These are phyloP conservation scores for Pterobdella sp. DNA, from an alignment of 2,888 invertebrate genomes.

Conservation along the genomic window DNA sequence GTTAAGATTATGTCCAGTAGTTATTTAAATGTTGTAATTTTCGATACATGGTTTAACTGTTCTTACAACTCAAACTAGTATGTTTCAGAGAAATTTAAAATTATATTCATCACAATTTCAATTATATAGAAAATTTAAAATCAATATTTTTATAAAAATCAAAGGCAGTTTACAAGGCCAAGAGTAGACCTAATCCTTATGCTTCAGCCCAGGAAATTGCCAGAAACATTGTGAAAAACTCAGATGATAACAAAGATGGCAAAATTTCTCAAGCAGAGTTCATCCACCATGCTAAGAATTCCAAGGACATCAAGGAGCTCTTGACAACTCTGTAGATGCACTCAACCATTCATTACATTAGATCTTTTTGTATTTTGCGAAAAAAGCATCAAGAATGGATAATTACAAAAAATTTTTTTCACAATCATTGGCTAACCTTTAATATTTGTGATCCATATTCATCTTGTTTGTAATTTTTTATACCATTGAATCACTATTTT, in stretches of 20 bases:
- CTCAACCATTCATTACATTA: too few relatives aligned
- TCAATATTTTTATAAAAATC: not conserved
- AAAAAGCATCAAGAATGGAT: too few relatives aligned
- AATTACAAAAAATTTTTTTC: too few relatives aligned
- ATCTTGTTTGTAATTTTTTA: too few relatives aligned
- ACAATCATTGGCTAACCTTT: too few relatives aligned
- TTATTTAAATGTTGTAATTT: not conserved
- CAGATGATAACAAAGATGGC: constrained; percentile 28
- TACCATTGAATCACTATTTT: too few relatives aligned
- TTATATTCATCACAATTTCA: not conserved
- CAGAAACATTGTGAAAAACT: constrained; percentile 22
- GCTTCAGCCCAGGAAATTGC: constrained; percentile 12
- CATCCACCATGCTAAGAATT: constrained; percentile 20
- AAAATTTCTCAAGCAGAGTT: constrained; percentile 28
- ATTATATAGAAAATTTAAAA: not conserved
- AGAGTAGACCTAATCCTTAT: not conserved
- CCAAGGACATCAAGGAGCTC: constrained; percentile 26
- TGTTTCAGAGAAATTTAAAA: not conserved
- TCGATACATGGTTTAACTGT: not conserved
- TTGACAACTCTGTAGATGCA: constrained; percentile 16
- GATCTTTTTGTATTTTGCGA: too few relatives aligned
- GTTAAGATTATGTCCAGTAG: not conserved
- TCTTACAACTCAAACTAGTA: not conserved
- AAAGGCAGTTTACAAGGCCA: constrained; percentile 27
- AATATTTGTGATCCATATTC: too few relatives aligned